phyloP scores from a whole-genome alignment of 2,797 vertebrate species.

The Sarcoramphus papa region DNA sequence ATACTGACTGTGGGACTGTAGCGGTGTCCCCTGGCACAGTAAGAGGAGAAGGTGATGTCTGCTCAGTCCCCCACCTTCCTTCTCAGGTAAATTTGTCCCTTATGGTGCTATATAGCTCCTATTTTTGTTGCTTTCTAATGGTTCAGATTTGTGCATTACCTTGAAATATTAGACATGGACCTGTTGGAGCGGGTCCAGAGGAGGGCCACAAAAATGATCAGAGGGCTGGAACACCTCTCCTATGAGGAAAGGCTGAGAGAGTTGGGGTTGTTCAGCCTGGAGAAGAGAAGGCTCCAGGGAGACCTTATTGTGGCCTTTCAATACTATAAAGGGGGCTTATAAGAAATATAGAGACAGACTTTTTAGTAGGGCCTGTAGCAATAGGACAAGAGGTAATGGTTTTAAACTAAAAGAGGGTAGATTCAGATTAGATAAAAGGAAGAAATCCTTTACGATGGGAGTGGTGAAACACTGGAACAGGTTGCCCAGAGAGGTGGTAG shows the following conservation, averaged over 20 bases:
- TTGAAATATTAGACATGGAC: neutral
- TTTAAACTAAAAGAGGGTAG: neutral
- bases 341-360: neutral
- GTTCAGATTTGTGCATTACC: neutral
- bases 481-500: neutral
- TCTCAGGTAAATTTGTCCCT: neutral
- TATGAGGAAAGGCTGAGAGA: neutral
- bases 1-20: neutral
- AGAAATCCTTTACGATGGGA: rapidly evolving
- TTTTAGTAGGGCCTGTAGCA: neutral
- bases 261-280: neutral
- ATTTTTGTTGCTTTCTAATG: neutral
- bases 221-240: neutral
- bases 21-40: neutral
- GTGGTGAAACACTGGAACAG: neutral
- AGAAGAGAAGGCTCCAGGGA: neutral
- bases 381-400: neutral
- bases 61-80: neutral
- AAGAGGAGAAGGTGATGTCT: neutral
- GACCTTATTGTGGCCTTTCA: neutral
- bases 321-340: neutral
- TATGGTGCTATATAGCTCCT: neutral
- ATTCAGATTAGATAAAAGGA: neutral
- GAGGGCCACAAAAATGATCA: neutral
- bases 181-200: neutral